Percentiles rank a stretch among this genome's conserved stretches.
Evolutionary conservation across 2,113 vertebrate genomes (phyloP).

Genomic region (Microtus oregoni): DNA sequence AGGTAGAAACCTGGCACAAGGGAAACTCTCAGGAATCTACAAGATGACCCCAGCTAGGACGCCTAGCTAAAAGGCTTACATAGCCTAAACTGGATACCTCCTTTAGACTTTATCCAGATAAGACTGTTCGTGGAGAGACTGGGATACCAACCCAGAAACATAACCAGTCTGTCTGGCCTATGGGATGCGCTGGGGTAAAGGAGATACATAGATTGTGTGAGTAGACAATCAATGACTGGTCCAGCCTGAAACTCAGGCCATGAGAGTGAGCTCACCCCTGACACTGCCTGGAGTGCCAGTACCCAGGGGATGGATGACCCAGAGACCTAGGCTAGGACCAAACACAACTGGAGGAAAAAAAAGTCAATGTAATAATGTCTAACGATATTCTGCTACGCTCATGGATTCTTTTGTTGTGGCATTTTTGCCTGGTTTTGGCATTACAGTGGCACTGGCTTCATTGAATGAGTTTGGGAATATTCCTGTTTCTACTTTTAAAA

Average conservation of each 20-base stretch:
- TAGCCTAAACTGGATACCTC: not conserved
- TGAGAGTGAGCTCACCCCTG: not conserved
- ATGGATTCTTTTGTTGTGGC: not conserved
- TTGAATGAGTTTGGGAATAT: not conserved
- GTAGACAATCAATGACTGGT: not conserved
- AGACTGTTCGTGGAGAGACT: not conserved
- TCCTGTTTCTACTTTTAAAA: not conserved
- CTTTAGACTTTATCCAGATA: too few relatives aligned
- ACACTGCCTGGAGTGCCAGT: not conserved
- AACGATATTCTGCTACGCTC: not conserved
- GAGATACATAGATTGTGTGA: not conserved
- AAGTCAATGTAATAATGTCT: not conserved
- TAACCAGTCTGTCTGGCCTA: not conserved
- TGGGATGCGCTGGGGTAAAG: not conserved
- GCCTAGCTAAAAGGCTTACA: not conserved
- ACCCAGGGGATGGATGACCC: not conserved
- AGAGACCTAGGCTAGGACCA: not conserved
- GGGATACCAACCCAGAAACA: not conserved
- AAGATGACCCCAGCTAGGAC: not conserved
- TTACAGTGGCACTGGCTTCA: not conserved
- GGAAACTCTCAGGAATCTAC: not conserved
- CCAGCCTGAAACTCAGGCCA: not conserved
- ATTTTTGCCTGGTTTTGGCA: not conserved
- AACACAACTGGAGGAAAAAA: not conserved
- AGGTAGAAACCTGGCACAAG: not conserved